Base-by-base conservation (phyloP, 2,113 vertebrate genomes). In the Lynx canadensis region DNA sequence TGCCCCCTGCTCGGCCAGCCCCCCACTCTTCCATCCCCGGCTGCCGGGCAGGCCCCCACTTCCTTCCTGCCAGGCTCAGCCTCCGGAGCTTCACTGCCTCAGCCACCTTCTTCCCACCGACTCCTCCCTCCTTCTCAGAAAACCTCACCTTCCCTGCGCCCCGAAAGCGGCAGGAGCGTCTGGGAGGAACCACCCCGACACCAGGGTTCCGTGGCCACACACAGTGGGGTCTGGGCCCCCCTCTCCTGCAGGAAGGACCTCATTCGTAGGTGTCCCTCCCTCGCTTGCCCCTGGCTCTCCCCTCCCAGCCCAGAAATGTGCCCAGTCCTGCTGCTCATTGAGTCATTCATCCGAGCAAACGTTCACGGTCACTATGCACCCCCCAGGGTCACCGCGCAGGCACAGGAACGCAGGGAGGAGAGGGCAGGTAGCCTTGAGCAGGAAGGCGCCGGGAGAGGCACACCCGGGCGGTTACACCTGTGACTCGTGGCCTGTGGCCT, bases 251-350 rank as follows among this genome's bases (percentile, higher is more conserved):
- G 83, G 36, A 36, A 9, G 52, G 5, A 9, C 25, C 23, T 12
- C 31, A 4, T 21, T 74, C 15, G 3, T 25, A 50, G 19, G 0
- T 1, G 1, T 4, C 4, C 50, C 31, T 31, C 27, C 10, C 36
- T 71, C 63, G 50, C 31, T 3, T 0, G 10, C 21, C 0, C 0
- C 31, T 1, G 11, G 16, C 38, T n/a, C 25, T 6, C 6, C 55
- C 21, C 4, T 29, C 73, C 31, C 36, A 10, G 5, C 23, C 10
- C 4, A 16, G 16, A 48, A 11, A 1, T 0, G 23, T 1, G 3
- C 29, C 12, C 0, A 0, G 29, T 0, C 1, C 23, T 8, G 16
- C 2, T 21, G 36, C 6, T 45, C 48, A 5, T 2, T 0, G 1
- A 18, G 27, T 23, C 66, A 0, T 4, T 57, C 41, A 10, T 14